Base-by-base conservation (phyloP, 2,888 invertebrate species). In the Drosophila kambysellisi region DNA sequence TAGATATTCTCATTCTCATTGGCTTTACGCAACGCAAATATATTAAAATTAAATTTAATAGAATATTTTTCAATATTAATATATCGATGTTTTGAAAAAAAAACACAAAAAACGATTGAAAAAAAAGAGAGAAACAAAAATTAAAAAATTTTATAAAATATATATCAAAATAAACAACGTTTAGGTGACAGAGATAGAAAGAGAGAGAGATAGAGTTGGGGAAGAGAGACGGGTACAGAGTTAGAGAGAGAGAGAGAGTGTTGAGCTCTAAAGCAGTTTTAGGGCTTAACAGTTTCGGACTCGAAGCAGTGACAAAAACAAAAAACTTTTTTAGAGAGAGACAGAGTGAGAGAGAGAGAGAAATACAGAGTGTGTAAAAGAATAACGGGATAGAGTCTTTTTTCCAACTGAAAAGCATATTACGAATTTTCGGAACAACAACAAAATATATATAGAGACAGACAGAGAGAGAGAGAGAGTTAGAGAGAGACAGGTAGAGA, bases 1-100 rank as follows among this genome's bases (percentile, higher is more conserved):
- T 91, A 92, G 92, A 92, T 92, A 92, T 91, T 92, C 92, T 92
- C 92, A 92, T 89, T 91, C 92, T 91, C 91, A 91, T 92, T 91
- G 92, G 92, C 92, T 92, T 91, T 91, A 90, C 20, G 20, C 91
- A 90, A 88, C 88, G 91, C 91, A 92, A 92, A 92, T 92, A 86
- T 90, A 88, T 25, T 25, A 82, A 89, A 88, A 88, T 91, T 84
- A 89, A 83, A 89, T 79, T 88, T 79, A 83, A 88, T 85, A 83
- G 85, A 85, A 80, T 56, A 41, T 82, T 82, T 83, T 78, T 88
- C 77, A 83, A 80, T 80, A 82, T 88, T 80, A 74, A 80, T 79
- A 80, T 78, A 80, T 72, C 72, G 69, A 71, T 71, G 71, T 82
- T 77, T 58, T 59, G 82, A 60, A 85, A 74, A 64, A 86, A 67